Base-by-base conservation (phyloP, 2,888 invertebrate species). In the Leptopilina syphax region DNA sequence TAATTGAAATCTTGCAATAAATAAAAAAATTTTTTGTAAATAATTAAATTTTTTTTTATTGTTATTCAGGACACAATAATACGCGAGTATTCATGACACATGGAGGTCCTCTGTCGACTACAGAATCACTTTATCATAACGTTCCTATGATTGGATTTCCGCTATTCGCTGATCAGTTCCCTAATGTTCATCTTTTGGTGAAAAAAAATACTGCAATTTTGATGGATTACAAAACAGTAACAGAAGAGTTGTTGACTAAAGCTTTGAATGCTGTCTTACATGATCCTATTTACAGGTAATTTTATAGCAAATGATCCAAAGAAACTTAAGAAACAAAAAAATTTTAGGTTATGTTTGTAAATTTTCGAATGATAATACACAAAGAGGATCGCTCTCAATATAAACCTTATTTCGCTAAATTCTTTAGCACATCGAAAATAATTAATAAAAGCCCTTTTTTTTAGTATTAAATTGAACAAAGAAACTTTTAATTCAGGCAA, bases 131-230 rank as follows among this genome's bases (percentile, higher is more conserved):
- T 7, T 83, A 84, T 65, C 82, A 84, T 60, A 87, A 83, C 0
- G 82, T 88, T 41, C 88, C 88, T 9, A 66, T 88, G 13, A 83
- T 88, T n/a, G 87, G 86, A 3, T 84, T 88, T 66, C 88, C 87
- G 1, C 79, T 87, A 8, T 87, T 87, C 27, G 84, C 84, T 0
- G 89, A 89, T 84, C 89, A 90, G 78, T 81, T 81, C 7, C 41
- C 83, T 3, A 88, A 88, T 47, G 76, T 88, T n/a, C 78, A 83
- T 13, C 84, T 85, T 66, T 87, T 84, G 73, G 83, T 82, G 27
- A 78, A 82, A 0, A 85, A 81, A 9, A 83, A 84, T 2, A 86
- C 86, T 76, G 87, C 87, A 9, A 54, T 87, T 7, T 41, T 60
- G 9, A 70, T 87, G 57, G 60, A 76, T n/a, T 34, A 27, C n/a